These are phyloP conservation scores for Morpho achilles DNA, from an alignment of 2,888 invertebrate genomes.

Conservation along the genomic window DNA sequence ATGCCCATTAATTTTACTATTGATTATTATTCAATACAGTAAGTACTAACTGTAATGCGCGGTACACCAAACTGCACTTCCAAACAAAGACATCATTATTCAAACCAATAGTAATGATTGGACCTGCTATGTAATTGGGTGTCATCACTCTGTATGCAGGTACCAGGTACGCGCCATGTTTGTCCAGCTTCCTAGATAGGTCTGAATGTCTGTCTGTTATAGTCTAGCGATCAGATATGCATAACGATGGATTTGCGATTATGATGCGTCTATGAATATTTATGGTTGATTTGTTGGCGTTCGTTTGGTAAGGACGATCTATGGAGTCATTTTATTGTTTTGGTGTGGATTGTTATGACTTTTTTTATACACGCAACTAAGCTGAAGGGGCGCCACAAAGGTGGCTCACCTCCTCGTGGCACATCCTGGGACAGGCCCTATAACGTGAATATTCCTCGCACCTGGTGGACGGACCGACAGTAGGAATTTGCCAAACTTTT, in stretches of 20 bases:
- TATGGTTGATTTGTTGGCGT: slow-evolving; percentile 8
- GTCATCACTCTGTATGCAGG: not conserved
- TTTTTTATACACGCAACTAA: too few relatives aligned
- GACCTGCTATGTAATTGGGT: not conserved
- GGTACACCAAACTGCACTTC: not conserved
- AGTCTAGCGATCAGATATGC: slow-evolving; percentile 18
- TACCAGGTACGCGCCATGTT: slow-evolving; percentile 1
- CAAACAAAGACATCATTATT: not conserved
- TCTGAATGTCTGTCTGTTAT: slow-evolving; percentile 15
- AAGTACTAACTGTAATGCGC: slow-evolving; percentile 1
- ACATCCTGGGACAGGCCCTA: too few relatives aligned
- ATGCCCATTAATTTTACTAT: too few relatives aligned
- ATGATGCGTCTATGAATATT: slow-evolving; percentile 14
- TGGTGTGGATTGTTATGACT: not conserved
- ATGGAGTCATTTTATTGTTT: not conserved
- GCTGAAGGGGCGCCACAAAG: too few relatives aligned
- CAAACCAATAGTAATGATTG: not conserved
- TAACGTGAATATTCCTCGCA: too few relatives aligned
- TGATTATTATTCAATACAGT: too few relatives aligned
- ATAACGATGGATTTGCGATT: slow-evolving; percentile 11
- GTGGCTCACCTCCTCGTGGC: too few relatives aligned
- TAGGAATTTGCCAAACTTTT: too few relatives aligned
- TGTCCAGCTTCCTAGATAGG: slow-evolving; percentile 5
- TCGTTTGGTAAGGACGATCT: slow-evolving; percentile 3
- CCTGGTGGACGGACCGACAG: too few relatives aligned